Conservation (phyloP, 1,140 invertebrate genomes). For the Thalassaphorura encarpata region DNA sequence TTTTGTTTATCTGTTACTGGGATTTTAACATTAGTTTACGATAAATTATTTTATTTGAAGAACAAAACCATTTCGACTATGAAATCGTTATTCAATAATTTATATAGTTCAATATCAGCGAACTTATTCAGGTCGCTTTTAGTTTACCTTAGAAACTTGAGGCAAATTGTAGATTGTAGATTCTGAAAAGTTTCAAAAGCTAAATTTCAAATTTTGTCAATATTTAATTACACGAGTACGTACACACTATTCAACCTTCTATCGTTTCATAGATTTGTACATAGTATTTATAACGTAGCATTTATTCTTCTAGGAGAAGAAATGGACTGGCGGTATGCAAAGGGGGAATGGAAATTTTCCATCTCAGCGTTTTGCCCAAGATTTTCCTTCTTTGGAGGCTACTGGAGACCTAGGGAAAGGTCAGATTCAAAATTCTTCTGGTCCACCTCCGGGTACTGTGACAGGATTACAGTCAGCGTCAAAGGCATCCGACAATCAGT, state of each 20-base stretch:
- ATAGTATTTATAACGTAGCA: too few species aligned
- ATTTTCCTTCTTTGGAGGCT: slow-evolving; percentile 27
- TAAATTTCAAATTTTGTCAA: too few species aligned
- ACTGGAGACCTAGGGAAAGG: slow-evolving; percentile 14
- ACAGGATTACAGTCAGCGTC: slow-evolving; percentile 10
- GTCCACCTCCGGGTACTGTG: background rate
- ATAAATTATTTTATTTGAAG: background rate
- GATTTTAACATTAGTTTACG: background rate
- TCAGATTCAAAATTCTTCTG: background rate
- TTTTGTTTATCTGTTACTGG: background rate
- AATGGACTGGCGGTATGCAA: slow-evolving; percentile 29
- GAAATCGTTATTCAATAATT: too few species aligned
- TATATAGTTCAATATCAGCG: too few species aligned
- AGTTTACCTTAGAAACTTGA: too few species aligned
- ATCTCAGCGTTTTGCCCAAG: slow-evolving; percentile 21
- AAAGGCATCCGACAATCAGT: slow-evolving; percentile 29
- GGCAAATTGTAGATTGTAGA: too few species aligned
- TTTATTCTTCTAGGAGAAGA: slow-evolving; percentile 31
- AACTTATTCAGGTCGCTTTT: too few species aligned
- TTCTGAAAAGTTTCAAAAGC: too few species aligned
- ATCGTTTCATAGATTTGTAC: too few species aligned
- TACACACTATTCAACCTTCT: too few species aligned
- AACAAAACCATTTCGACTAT: too few species aligned
- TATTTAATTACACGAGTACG: too few species aligned
- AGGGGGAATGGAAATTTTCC: slow-evolving; percentile 15